Evolutionary conservation across 2,113 vertebrate genomes (phyloP).

Genomic region (Carassius carassius): DNA sequence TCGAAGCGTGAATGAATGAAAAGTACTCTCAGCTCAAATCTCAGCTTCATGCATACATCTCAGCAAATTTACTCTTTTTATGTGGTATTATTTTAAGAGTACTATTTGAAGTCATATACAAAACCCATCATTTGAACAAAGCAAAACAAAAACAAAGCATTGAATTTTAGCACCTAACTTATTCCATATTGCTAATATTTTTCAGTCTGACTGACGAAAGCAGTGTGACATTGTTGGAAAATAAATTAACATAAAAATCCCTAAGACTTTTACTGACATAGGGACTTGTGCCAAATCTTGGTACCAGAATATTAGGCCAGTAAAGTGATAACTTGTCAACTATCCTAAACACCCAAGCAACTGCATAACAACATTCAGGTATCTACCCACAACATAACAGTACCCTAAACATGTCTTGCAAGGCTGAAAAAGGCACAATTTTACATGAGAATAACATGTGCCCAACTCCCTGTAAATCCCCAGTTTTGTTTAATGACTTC

Average conservation of each 20-base stretch:
- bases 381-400: not conserved
- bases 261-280: not conserved
- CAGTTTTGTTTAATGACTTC: constrained; percentile 7
- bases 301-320: not conserved
- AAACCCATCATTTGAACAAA: not conserved
- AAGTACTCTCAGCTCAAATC: not conserved
- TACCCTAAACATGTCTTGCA: not conserved
- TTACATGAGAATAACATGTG: not conserved
- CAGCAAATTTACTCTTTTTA: not conserved
- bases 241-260: not conserved
- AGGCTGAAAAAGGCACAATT: not conserved
- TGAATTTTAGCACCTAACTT: not conserved
- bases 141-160: not conserved
- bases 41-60: not conserved
- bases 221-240: not conserved
- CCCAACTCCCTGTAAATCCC: not conserved
- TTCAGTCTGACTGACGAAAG: not conserved
- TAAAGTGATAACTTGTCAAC: not conserved
- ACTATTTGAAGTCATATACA: not conserved
- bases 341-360: not conserved
- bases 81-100: not conserved
- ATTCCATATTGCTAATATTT: not conserved
- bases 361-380: not conserved
- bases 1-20: not conserved
- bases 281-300: not conserved